Evolutionary conservation across 1,140 invertebrate species (phyloP), one percentile per base, ranked within the genome.

Genomic region (Zaprionus ornatus): DNA sequence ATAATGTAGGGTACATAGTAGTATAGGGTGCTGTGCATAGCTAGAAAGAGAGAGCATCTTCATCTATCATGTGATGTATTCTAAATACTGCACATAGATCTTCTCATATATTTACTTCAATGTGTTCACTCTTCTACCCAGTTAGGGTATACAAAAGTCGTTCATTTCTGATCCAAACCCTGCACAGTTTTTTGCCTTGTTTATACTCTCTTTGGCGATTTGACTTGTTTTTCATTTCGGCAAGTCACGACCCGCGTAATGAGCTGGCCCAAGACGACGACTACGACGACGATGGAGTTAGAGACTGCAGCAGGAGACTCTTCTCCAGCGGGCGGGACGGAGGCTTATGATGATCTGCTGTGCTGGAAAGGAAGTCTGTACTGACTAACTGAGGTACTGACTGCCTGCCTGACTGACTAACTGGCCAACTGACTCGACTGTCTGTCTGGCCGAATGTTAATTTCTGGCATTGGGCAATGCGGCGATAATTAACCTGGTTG

Each of bases 181-280:
- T 21, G 5, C 37, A 63, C 50, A 77, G 76, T 75, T 85, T 80
- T 76, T 62, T 67, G 48, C 73, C 35, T 69, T 60, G 50, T 62
- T 68, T 32, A 29, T 64, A 48, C 76, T 76, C 77, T 74, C 77
- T 80, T 45, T 77, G 60, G 64, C 74, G 85, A 81, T 76, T 76
- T 88, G 70, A 90, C 85, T 88, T 90, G 85, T 88, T 90, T 90
- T 82, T 85, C 82, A 90, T 90, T 90, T 90, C 82, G 85, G 85
- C 85, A 82, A 90, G 85, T 90, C 85, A 90, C 85, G 85, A 90
- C 85, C 85, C 85, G 79, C 86, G 85, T 90, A 90, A 90, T 90
- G 85, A 90, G 85, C 85, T 62, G 63, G 60, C 62, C 66, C 56
- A 54, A 48, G 42, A 48, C 45, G 45, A 48, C 19, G 48, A 25